Evolutionary conservation across 53 echinoderm and acorn worm genomes (phyloP), one percentile per base, ranked within the genome.

Genomic region (Mesocentrotus franciscanus): DNA sequence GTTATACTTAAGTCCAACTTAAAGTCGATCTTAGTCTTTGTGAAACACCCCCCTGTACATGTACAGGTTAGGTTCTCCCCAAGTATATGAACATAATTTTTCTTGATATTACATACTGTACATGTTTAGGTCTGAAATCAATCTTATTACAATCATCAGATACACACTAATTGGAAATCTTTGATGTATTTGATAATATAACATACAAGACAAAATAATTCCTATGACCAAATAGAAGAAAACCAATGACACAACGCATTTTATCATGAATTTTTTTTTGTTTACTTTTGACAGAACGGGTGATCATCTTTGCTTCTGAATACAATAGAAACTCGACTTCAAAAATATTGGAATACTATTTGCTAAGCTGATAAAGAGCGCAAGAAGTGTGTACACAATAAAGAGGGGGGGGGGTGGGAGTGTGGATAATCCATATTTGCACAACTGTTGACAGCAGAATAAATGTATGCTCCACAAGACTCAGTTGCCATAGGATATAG

Each of bases 381-480:
- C 66, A 64, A 91, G 66, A 91, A 64, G 66, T 64, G 91, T 91
- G 34, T 66, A 91, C 91, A 91, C 91, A 91, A 33, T 30, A 64
- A 91, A 55, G 14, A 57, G 35, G 55, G 49, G 58, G 11, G 27
- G 87, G 87, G 87, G 87, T 11, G 81, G 87, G 87, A 75, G 87
- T 10, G 87, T 87, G 27, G 87, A 36, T 91, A 61, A 91, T 91
- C 60, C 91, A 91, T 91, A 91, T 91, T 91, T 91, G 66, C 91
- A 91, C 91, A 91, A 91, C 91, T 91, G 91, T 66, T 29, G 91
- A 91, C 39, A 66, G 64, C 34, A 91, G 91, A 66, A 66, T 91
- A 91, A 91, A 91, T 66, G 91, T 66, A 91, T 91, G 91, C 91
- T n/a, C 18, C 66, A 26, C 33, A 66, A 91, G 33, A 26, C 91